Conservation (phyloP, 2,797 vertebrate species). For the Parauchenoglanis ngamensis region DNA sequence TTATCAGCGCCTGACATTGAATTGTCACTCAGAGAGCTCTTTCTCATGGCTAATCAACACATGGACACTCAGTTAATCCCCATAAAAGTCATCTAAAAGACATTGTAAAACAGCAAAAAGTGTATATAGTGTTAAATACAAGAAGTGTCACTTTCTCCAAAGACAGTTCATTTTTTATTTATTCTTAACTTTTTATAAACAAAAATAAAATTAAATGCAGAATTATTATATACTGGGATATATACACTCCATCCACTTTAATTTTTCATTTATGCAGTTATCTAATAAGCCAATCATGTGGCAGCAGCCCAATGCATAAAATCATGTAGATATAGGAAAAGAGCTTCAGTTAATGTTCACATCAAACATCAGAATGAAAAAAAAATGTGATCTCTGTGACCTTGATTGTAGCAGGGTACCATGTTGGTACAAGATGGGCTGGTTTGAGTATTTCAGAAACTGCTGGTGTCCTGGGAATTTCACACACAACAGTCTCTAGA, state of each 20-base stretch:
- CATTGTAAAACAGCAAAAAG: not conserved
- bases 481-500: not conserved
- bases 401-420: not conserved
- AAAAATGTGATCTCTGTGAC: not conserved
- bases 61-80: slow-evolving; percentile 35
- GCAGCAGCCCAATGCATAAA: not conserved
- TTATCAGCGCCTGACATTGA: slow-evolving; percentile 67
- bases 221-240: not conserved
- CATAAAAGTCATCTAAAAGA: slow-evolving; percentile 29
- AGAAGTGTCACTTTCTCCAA: not conserved
- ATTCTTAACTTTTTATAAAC: not conserved
- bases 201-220: not conserved
- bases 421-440: not conserved
- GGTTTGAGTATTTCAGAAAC: not conserved
- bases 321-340: not conserved
- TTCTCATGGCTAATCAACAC: slow-evolving; percentile 47
- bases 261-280: not conserved
- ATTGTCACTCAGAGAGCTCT: slow-evolving; percentile 54
- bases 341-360: not conserved
- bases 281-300: not conserved
- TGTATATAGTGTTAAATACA: not conserved
- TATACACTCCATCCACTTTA: not conserved
- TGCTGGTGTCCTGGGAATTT: not conserved
- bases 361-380: not conserved
- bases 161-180: not conserved